Evolutionary conservation across 2,888 invertebrate genomes (phyloP).

Genomic region (Microdon myrmicae): DNA sequence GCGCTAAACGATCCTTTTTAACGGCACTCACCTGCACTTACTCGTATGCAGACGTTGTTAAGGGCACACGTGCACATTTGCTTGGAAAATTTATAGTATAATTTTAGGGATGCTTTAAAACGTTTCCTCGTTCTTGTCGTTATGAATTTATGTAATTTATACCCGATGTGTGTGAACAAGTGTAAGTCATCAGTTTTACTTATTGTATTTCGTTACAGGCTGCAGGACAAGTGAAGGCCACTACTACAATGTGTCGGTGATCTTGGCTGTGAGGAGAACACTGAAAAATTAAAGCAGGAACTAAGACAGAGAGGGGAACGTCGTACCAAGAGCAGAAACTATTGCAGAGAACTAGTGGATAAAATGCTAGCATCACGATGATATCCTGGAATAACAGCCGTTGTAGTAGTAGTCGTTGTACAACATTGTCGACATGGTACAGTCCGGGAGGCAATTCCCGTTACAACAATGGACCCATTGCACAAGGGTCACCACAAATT

Average conservation of each 20-base stretch:
- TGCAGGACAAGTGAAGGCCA: constrained; percentile 2
- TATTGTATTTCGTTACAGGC: constrained; percentile 30
- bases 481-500: constrained; percentile 46
- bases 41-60: constrained; percentile 5
- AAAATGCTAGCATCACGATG: constrained; percentile 55
- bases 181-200: constrained; percentile 22
- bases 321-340: constrained; percentile 19
- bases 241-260: constrained; percentile 52
- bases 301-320: constrained; percentile 24
- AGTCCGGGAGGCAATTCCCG: constrained; percentile 27
- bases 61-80: too few species aligned
- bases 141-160: constrained; percentile 5
- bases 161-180: constrained; percentile 4
- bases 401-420: constrained; percentile 19
- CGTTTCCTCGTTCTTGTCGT: background rate
- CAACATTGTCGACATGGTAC: constrained; percentile 47
- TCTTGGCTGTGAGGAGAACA: constrained; percentile 26
- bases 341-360: too few species aligned
- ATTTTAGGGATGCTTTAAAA: constrained; percentile 12
- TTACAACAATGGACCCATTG: constrained; percentile 26
- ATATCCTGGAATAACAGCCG: constrained; percentile 52
- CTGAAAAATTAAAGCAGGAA: constrained; percentile 39
- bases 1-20: constrained; percentile 17
- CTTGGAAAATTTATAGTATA: constrained; percentile 14
- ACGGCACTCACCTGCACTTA: background rate